phyloP scores from a whole-genome alignment of 2,797 vertebrate species.

The Synaphobranchus kaupii region DNA sequence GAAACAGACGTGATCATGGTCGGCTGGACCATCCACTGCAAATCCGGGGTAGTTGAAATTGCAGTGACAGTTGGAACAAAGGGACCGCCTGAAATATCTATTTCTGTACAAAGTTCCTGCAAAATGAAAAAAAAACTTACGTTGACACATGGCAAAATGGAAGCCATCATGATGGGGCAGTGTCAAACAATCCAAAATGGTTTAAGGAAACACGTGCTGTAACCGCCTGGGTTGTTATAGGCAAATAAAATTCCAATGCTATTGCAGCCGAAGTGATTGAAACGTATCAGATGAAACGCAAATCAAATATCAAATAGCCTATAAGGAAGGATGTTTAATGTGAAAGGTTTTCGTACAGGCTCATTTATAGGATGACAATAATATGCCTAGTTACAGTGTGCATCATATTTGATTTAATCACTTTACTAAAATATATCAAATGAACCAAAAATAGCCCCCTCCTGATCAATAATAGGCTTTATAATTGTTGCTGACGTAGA shows the following conservation, averaged over 20 bases:
- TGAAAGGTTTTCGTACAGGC: neutral
- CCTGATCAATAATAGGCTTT: constrained; percentile 86
- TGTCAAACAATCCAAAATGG: neutral
- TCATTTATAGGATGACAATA: constrained; percentile 11
- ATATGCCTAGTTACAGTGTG: neutral
- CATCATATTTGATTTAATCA: constrained; percentile 6
- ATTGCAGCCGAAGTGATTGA: neutral
- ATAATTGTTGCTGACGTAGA: constrained; percentile 96
- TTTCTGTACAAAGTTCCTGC: constrained; percentile 82
- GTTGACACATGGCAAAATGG: neutral
- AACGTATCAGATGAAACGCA: neutral
- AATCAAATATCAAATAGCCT: neutral
- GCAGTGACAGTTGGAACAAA: constrained; percentile 94
- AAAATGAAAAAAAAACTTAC: constrained; percentile 39
- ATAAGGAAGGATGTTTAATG: neutral
- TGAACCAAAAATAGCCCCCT: constrained; percentile 72
- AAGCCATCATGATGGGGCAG: neutral
- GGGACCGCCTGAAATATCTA: constrained; percentile 71
- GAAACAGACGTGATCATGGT: constrained; percentile 86
- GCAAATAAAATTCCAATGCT: constrained; percentile 9
- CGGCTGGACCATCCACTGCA: constrained; percentile 95
- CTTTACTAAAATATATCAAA: constrained; percentile 62
- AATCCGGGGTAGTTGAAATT: constrained; percentile 88
- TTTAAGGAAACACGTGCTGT: constrained; percentile 8
- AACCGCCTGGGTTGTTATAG: neutral